Percentiles rank a stretch among this genome's conserved stretches.
phyloP scores from a whole-genome alignment of 2,888 invertebrate species.

The Oxytorus armatus region DNA sequence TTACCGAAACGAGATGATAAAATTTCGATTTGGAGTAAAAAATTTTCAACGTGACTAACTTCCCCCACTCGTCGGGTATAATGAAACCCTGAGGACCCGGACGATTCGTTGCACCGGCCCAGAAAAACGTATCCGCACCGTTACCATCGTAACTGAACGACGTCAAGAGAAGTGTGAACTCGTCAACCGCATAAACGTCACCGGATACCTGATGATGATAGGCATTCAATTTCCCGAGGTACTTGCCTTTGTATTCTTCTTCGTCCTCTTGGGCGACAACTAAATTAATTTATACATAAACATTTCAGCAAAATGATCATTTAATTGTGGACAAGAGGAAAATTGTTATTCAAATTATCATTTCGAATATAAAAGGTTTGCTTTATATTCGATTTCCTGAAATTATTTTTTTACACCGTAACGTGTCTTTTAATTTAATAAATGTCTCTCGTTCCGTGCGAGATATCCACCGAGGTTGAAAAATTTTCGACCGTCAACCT shows the following conservation, averaged over 20 bases:
- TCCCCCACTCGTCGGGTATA: constrained; percentile 94
- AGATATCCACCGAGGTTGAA: too few relatives aligned
- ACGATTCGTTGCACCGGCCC: constrained; percentile 94
- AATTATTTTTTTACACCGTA: too few relatives aligned
- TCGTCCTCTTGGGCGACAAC: constrained; percentile 86
- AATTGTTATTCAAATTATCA: neutral
- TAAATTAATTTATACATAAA: constrained; percentile 9
- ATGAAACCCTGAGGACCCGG: constrained; percentile 97
- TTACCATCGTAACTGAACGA: constrained; percentile 96
- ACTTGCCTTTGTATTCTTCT: constrained; percentile 92
- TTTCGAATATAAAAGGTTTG: too few relatives aligned
- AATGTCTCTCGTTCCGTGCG: too few relatives aligned
- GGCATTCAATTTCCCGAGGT: constrained; percentile 93
- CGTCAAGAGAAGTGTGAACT: constrained; percentile 91
- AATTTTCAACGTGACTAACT: constrained; percentile 86
- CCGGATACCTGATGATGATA: constrained; percentile 97
- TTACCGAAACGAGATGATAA: neutral
- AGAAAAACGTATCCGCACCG: constrained; percentile 96
- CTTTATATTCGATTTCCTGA: too few relatives aligned
- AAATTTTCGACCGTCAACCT: too few relatives aligned
- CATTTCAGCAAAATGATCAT: neutral
- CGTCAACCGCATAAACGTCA: constrained; percentile 95
- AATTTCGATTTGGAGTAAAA: too few relatives aligned
- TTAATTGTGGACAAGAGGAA: neutral
- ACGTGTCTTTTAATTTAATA: too few relatives aligned